Evolutionary conservation across 2,113 vertebrate genomes (phyloP).

Genomic region (Poicephalus gulielmi): DNA sequence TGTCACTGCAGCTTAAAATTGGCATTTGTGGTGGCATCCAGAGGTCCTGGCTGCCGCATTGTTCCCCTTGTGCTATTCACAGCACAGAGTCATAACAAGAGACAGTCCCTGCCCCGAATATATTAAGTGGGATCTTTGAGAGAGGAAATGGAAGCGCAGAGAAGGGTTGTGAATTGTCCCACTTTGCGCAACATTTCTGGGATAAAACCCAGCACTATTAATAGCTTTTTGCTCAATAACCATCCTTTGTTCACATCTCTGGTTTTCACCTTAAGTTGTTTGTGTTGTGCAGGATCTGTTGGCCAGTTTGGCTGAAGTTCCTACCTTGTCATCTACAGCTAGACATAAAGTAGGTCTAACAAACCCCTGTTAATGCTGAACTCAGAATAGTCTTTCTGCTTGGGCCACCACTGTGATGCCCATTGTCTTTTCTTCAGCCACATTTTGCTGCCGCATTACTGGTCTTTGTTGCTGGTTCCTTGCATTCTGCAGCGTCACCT

Average conservation of each 20-base stretch:
- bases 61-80: slow-evolving; percentile 49
- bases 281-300: background rate
- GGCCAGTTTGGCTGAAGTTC: background rate
- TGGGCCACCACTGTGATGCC: background rate
- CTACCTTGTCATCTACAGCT: background rate
- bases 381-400: background rate
- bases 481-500: background rate
- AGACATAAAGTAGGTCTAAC: background rate
- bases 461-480: background rate
- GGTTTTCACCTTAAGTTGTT: slow-evolving; percentile 54
- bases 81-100: slow-evolving; percentile 35
- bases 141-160: slow-evolving; percentile 52
- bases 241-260: slow-evolving; percentile 49
- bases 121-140: slow-evolving; percentile 54
- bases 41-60: slow-evolving; percentile 17
- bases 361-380: background rate
- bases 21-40: slow-evolving; percentile 44
- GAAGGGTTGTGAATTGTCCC: slow-evolving; percentile 51
- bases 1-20: slow-evolving; percentile 35
- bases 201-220: slow-evolving; percentile 61
- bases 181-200: slow-evolving; percentile 60
- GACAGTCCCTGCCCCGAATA: slow-evolving; percentile 39
- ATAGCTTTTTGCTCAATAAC: slow-evolving; percentile 58
- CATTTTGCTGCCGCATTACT: background rate
- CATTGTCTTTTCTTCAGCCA: background rate